These are phyloP conservation scores for Lagocephalus sceleratus DNA, from an alignment of 2,797 vertebrate genomes.

Conservation along the genomic window DNA sequence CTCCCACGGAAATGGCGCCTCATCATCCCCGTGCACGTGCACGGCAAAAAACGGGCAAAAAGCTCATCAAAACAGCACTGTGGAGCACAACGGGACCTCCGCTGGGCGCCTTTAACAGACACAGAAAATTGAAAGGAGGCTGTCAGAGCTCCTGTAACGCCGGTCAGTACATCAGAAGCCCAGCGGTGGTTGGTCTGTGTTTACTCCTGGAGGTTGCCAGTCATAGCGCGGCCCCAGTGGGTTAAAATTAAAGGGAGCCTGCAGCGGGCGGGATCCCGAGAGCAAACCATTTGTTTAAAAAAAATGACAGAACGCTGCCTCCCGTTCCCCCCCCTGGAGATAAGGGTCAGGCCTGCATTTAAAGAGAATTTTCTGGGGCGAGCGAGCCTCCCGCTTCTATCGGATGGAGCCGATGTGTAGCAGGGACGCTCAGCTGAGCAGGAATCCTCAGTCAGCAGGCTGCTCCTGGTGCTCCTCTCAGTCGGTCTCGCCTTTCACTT, in stretches of 20 bases:
- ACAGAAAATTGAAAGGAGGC: slow-evolving; percentile 11
- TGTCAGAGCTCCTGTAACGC: slow-evolving; percentile 17
- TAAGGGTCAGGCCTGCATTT: background rate
- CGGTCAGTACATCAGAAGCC: slow-evolving; percentile 10
- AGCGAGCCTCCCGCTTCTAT: slow-evolving; percentile 14
- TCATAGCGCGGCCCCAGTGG: background rate
- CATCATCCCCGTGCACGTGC: background rate
- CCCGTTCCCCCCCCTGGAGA: slow-evolving; percentile 1
- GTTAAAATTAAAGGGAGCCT: slow-evolving; percentile 12
- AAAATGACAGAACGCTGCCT: slow-evolving; percentile 8
- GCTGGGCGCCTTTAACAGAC: slow-evolving; percentile 12
- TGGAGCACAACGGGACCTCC: slow-evolving; percentile 10
- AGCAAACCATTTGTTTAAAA: slow-evolving; percentile 6
- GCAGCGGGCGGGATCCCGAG: slow-evolving; percentile 1
- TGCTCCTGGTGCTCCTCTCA: slow-evolving; percentile 54
- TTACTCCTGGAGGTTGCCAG: slow-evolving; percentile 12
- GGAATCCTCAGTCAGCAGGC: slow-evolving; percentile 57
- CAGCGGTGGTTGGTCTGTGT: background rate
- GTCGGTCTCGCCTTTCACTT: slow-evolving; percentile 46
- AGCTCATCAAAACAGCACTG: slow-evolving; percentile 10
- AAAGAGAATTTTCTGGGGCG: background rate
- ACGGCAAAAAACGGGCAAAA: background rate
- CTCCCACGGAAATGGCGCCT: no score
- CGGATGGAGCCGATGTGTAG: slow-evolving; percentile 17
- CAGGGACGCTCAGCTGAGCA: slow-evolving; percentile 60